Evolutionary conservation across 2,888 invertebrate species (phyloP).

Genomic region (Augiades crinisus): DNA sequence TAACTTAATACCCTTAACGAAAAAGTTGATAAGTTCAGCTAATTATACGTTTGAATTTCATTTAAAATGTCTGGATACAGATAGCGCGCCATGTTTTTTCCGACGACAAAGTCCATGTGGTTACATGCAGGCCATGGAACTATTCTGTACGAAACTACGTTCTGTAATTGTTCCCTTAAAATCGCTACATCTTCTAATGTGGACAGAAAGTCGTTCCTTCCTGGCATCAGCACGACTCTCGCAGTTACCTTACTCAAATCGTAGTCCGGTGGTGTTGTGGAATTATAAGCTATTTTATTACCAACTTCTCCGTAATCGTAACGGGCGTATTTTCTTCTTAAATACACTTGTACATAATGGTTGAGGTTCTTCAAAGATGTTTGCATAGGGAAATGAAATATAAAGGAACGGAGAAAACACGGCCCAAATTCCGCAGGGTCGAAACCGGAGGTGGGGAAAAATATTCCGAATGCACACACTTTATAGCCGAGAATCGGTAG

Average conservation of each 20-base stretch:
- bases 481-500: slow-evolving; percentile 16
- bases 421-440: slow-evolving; percentile 34
- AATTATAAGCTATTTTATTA: slow-evolving; percentile 36
- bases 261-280: slow-evolving; percentile 38
- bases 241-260: slow-evolving; percentile 38
- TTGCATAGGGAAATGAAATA: slow-evolving; percentile 38
- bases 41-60: no score
- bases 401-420: slow-evolving; percentile 32
- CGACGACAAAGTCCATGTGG: slow-evolving; percentile 42
- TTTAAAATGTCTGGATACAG: slow-evolving; percentile 36
- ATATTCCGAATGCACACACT: slow-evolving; percentile 23
- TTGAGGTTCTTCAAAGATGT: slow-evolving; percentile 41
- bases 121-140: slow-evolving; percentile 32
- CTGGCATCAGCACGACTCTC: slow-evolving; percentile 36
- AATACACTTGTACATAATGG: slow-evolving; percentile 40
- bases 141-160: slow-evolving; percentile 37
- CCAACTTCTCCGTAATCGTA: slow-evolving; percentile 36
- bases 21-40: no score
- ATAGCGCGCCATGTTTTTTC: slow-evolving; percentile 32
- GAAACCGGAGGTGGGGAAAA: slow-evolving; percentile 28
- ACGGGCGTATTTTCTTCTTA: slow-evolving; percentile 32
- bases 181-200: slow-evolving; percentile 34
- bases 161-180: slow-evolving; percentile 35
- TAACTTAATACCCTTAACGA: no score
- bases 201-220: slow-evolving; percentile 38